phyloP scores from a whole-genome alignment of 1,140 invertebrate genomes.

The Vollenhovia emeryi region DNA sequence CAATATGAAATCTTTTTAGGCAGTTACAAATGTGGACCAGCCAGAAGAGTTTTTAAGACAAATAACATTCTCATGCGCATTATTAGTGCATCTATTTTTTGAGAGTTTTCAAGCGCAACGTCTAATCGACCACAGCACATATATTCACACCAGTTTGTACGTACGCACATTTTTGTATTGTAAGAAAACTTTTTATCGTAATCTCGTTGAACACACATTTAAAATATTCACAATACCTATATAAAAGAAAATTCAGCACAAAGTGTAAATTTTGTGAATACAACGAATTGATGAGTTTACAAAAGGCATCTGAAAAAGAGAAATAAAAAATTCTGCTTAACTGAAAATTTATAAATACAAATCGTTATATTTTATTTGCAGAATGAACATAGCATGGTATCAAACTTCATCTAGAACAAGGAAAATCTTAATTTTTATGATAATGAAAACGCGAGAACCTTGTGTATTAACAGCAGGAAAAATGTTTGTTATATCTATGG shows the following conservation, averaged over 20 bases:
- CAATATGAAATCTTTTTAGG: slow-evolving; percentile 22
- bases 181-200: not conserved
- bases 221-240: not conserved
- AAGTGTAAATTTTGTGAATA: not conserved
- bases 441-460: slow-evolving; percentile 49
- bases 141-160: slow-evolving; percentile 37
- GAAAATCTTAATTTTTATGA: slow-evolving; percentile 43
- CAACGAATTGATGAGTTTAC: too few relatives aligned
- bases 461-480: slow-evolving; percentile 46
- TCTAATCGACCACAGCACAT: slow-evolving; percentile 39
- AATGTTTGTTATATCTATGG: slow-evolving; percentile 90
- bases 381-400: slow-evolving; percentile 92
- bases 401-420: slow-evolving; percentile 29
- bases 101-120: slow-evolving; percentile 44
- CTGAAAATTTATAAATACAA: too few relatives aligned
- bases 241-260: too few relatives aligned
- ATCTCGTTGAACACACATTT: not conserved
- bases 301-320: too few relatives aligned
- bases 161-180: not conserved
- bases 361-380: slow-evolving; percentile 85
- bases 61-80: slow-evolving; percentile 27
- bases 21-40: slow-evolving; percentile 19
- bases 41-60: slow-evolving; percentile 39
- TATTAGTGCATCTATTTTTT: slow-evolving; percentile 49
- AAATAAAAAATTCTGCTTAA: too few relatives aligned